These are phyloP conservation scores for Drosophila punjabiensis DNA, from an alignment of 1,140 invertebrate species.

Conservation along the genomic window DNA sequence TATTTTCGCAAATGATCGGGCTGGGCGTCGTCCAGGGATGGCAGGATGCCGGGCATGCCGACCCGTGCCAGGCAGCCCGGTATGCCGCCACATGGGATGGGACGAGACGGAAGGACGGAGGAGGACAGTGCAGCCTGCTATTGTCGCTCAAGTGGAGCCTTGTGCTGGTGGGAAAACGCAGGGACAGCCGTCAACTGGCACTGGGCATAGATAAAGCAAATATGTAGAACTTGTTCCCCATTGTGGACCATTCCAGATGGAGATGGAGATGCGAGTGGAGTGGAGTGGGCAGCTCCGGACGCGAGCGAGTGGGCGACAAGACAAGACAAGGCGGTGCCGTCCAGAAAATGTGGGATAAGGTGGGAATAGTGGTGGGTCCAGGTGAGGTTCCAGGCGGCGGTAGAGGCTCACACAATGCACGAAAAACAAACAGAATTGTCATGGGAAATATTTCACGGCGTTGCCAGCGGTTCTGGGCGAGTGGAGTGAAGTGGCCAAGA, in stretches of 20 bases:
- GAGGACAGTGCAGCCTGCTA: constrained; percentile 2
- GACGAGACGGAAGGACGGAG: constrained; percentile 17
- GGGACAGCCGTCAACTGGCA: constrained; percentile 46
- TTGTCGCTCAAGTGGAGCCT: constrained; percentile 45
- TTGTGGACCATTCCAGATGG: constrained; percentile 51
- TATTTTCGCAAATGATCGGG: constrained; percentile 57
- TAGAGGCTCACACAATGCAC: constrained; percentile 71
- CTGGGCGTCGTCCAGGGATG: constrained; percentile 4
- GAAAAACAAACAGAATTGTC: constrained; percentile 83
- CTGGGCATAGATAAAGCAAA: constrained; percentile 76
- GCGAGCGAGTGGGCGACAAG: constrained; percentile 70
- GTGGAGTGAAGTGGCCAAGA: constrained; percentile 41
- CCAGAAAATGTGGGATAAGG: constrained; percentile 42
- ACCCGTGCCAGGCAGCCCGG: constrained; percentile 63
- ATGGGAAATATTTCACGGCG: constrained; percentile 79
- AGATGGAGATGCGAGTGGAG: constrained; percentile 5
- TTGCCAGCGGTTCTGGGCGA: constrained; percentile 18
- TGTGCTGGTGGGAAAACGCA: constrained; percentile 66
- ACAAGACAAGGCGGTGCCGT: constrained; percentile 41
- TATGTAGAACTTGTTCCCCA: constrained; percentile 62
- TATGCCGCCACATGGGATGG: constrained; percentile 25
- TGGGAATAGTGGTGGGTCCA: constrained; percentile 17
- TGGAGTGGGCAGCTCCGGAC: constrained; percentile 30
- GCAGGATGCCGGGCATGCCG: constrained; percentile 59
- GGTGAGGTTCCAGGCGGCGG: constrained; percentile 54